Base-by-base conservation (phyloP, 2,113 vertebrate genomes). In the Nipponia nippon region DNA sequence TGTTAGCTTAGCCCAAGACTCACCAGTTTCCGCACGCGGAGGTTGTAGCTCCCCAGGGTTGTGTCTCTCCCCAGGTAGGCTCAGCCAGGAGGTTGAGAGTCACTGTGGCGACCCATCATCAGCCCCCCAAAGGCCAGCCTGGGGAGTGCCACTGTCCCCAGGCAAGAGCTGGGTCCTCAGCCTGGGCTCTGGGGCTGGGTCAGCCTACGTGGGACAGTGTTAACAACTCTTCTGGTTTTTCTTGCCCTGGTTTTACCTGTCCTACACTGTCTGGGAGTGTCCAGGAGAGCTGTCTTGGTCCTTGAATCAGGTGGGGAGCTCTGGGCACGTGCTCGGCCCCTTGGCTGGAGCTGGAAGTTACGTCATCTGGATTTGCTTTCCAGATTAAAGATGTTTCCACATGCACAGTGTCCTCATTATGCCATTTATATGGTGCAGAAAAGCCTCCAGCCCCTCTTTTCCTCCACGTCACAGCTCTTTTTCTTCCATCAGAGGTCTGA, bases 11-110 rank as follows among this genome's bases (percentile, higher is more conserved):
- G 49, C 49, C 42, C 0, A 1, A 86, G 61, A 38, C 80, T 29
- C 30, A 1, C 38, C 0, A 0, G 11, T 36, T 65, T 56, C 63
- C 0, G 0, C 36, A 6, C 1, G 1, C 0, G 1, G 72, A 52
- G 61, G 19, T 34, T 70, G 42, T 40, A 25, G 6, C 59, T 52
- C n/a, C 38, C 77, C 34, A 12, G 78, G 58, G 4, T 15, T 5
- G 32, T 42, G 19, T 20, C 63, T 55, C 25, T n/a, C 20, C 52
- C 56, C 52, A 38, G 70, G 44, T 29, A n/a, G n/a, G 55, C 61
- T 55, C 73, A 26, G 30, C 7, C 4, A 46, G 40, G 13, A 71
- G 27, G 20, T 4, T 80, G 58, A 27, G 22, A 20, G 36, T 56
- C 69, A 25, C 59, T 21, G 27, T 3, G 8, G 25, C 42, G 58